phyloP scores from a whole-genome alignment of 1,140 invertebrate genomes.

The Sycophila sp. region DNA sequence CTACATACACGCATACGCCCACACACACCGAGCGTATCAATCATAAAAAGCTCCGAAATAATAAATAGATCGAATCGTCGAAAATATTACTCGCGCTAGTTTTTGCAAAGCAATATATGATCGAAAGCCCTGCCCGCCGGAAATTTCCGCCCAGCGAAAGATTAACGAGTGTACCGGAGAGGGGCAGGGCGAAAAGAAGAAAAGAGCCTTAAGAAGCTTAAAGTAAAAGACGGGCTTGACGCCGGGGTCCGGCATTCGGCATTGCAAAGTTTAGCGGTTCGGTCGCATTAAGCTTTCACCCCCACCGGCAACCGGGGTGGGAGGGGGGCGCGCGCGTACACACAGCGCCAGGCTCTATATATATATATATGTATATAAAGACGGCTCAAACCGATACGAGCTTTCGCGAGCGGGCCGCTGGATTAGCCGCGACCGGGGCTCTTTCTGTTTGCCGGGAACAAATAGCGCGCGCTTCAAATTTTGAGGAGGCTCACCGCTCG shows the following conservation, averaged over 20 bases:
- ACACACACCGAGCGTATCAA: no score
- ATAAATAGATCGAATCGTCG: no score
- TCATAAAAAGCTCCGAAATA: no score
- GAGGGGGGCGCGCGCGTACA: background rate
- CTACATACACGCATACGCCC: no score
- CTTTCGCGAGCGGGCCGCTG: background rate
- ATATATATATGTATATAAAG: background rate
- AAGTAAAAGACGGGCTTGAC: background rate
- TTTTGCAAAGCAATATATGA: no score
- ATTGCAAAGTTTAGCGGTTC: constrained; percentile 9
- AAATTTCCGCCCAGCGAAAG: background rate
- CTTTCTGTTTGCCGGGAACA: background rate
- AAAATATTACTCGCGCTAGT: no score
- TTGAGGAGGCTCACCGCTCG: background rate
- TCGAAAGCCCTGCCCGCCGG: no score
- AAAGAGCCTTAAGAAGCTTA: background rate
- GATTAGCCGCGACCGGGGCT: no score
- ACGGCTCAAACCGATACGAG: constrained; percentile 14
- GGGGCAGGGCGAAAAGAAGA: background rate
- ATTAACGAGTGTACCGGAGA: background rate
- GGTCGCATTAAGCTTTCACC: background rate
- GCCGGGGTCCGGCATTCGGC: background rate
- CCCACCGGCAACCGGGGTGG: background rate
- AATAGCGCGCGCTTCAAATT: background rate
- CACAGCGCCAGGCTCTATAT: background rate